Conservation (phyloP, 1,140 invertebrate genomes). For the Drosophila tristis region DNA sequence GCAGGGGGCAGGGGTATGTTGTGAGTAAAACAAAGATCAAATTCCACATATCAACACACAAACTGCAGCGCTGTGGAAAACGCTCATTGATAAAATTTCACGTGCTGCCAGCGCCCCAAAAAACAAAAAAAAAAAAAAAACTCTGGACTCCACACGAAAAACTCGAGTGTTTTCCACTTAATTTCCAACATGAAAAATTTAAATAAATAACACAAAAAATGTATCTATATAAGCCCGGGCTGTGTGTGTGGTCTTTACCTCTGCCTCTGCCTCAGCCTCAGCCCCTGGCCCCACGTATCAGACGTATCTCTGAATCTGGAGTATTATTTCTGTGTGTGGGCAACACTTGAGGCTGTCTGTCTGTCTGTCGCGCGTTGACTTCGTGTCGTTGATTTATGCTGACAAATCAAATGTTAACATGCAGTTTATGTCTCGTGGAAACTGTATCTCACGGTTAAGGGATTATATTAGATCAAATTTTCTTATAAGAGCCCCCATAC, state of each 20-base stretch:
- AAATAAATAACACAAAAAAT: constrained; percentile 62
- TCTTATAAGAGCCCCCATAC: too few relatives aligned
- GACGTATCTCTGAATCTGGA: constrained; percentile 9
- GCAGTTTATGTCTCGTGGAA: constrained; percentile 54
- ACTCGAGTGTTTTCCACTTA: constrained; percentile 77
- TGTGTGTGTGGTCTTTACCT: constrained; percentile 61
- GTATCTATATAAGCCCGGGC: constrained; percentile 31
- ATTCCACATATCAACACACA: constrained; percentile 75
- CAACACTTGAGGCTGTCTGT: constrained; percentile 57
- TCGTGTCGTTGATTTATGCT: constrained; percentile 62
- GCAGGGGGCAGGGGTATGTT: constrained; percentile 7
- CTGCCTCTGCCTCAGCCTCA: too few relatives aligned
- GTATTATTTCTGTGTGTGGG: constrained; percentile 49
- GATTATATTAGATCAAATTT: constrained; percentile 23
- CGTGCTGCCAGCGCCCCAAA: constrained; percentile 44
- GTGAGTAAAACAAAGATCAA: constrained; percentile 62
- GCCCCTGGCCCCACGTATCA: too few relatives aligned
- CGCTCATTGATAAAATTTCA: constrained; percentile 55
- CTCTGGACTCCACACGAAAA: not conserved
- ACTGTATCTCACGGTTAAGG: constrained; percentile 34
- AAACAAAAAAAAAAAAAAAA: not conserved
- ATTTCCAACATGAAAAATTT: constrained; percentile 73
- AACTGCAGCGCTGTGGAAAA: constrained; percentile 8
- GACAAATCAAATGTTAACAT: constrained; percentile 75
- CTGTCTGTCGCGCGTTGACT: not conserved